These are phyloP conservation scores for Aegithalos caudatus DNA, from an alignment of 2,113 vertebrate species.

Conservation along the genomic window DNA sequence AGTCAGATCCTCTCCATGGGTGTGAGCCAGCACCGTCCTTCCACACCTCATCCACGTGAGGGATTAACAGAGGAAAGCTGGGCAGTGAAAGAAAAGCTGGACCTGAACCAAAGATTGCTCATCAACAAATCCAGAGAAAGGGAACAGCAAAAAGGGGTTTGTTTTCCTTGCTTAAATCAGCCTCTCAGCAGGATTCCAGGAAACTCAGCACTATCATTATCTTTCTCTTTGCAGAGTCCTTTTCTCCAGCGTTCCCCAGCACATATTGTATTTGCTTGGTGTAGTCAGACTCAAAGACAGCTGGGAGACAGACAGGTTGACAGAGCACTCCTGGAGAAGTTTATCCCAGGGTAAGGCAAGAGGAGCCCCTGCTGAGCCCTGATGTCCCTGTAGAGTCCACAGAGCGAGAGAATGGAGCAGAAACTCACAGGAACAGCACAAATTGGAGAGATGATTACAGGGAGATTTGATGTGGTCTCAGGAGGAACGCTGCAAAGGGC, in stretches of 20 bases:
- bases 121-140: not conserved
- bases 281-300: not conserved
- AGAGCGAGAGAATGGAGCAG: not conserved
- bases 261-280: not conserved
- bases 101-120: not conserved
- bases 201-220: not conserved
- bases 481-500: not conserved
- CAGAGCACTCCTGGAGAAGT: not conserved
- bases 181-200: not conserved
- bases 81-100: not conserved
- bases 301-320: not conserved
- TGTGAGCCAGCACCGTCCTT: not conserved
- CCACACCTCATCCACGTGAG: not conserved
- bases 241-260: not conserved
- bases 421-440: not conserved
- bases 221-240: not conserved
- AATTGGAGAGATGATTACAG: not conserved
- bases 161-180: conserved; percentile 26
- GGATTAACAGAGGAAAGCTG: not conserved
- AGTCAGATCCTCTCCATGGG: not conserved
- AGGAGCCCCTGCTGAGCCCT: conserved; percentile 8
- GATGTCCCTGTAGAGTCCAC: not conserved
- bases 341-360: not conserved
- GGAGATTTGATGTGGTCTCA: not conserved
- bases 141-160: not conserved